phyloP scores from a whole-genome alignment of 1,140 invertebrate species.

The Euura saliciscinereae region DNA sequence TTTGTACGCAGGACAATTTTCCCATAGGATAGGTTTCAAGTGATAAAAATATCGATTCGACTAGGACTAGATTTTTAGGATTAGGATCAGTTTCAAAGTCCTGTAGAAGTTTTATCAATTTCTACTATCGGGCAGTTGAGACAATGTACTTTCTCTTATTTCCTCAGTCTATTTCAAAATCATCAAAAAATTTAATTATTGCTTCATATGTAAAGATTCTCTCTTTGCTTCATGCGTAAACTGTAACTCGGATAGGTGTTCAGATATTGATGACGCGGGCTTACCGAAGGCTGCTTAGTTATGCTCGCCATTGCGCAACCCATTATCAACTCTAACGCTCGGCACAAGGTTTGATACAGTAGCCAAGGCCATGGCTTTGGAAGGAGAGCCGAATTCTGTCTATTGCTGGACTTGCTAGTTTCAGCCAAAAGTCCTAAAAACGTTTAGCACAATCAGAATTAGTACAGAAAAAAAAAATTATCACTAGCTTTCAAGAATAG shows the following conservation, averaged over 20 bases:
- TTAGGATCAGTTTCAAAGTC: not conserved
- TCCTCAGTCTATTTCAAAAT: constrained; percentile 20
- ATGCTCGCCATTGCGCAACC: constrained; percentile 67
- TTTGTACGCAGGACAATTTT: not conserved
- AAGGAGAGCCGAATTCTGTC: constrained; percentile 30
- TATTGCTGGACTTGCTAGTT: constrained; percentile 34
- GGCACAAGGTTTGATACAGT: constrained; percentile 62
- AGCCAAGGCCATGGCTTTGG: constrained; percentile 62
- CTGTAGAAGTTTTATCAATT: constrained; percentile 25
- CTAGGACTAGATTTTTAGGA: not conserved
- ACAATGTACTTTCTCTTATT: constrained; percentile 12
- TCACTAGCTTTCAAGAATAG: constrained; percentile 9
- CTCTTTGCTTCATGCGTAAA: constrained; percentile 56
- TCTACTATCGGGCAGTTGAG: not conserved
- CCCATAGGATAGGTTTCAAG: not conserved
- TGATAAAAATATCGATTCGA: not conserved
- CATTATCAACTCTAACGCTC: constrained; percentile 62
- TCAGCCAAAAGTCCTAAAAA: constrained; percentile 47
- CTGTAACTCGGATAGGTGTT: constrained; percentile 60
- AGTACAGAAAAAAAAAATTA: constrained; percentile 8
- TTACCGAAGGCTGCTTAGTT: constrained; percentile 66
- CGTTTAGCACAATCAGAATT: not conserved
- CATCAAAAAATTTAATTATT: constrained; percentile 26
- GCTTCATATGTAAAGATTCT: constrained; percentile 56
- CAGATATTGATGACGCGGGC: constrained; percentile 59